Evolutionary conservation across 2,888 invertebrate species (phyloP).

Genomic region (Blastobasis adustella): DNA sequence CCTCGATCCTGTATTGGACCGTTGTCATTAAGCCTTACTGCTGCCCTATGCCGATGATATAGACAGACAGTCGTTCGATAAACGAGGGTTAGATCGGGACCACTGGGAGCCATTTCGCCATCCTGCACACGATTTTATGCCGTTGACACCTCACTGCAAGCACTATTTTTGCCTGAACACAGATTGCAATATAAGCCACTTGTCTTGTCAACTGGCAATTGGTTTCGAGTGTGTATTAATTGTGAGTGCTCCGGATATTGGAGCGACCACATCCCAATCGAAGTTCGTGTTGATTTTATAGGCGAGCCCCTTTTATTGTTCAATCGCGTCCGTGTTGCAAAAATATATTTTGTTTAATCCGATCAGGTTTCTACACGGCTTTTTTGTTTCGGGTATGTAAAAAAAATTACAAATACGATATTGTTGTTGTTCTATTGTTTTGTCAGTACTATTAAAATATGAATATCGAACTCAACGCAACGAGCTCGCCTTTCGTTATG

Average conservation of each 20-base stretch:
- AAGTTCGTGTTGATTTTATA: conserved; percentile 13
- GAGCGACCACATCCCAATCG: conserved; percentile 29
- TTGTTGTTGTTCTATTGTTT: no score
- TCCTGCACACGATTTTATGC: conserved; percentile 28
- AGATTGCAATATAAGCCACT: conserved; percentile 23
- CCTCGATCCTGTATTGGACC: conserved; percentile 60
- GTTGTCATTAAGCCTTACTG: conserved; percentile 59
- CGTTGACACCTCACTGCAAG: conserved; percentile 23
- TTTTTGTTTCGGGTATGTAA: no score
- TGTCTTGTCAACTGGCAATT: conserved; percentile 28
- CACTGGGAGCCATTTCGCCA: conserved; percentile 24
- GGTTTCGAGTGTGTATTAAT: conserved; percentile 49
- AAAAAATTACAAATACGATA: no score
- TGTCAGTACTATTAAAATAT: no score
- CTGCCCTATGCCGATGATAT: conserved; percentile 44
- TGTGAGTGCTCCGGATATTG: conserved; percentile 41
- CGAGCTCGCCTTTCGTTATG: no score
- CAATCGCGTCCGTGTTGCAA: not conserved
- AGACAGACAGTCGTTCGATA: conserved; percentile 45
- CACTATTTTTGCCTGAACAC: conserved; percentile 27
- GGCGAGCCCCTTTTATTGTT: not conserved
- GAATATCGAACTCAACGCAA: no score
- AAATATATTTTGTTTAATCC: no score
- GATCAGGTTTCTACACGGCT: no score
- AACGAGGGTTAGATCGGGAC: conserved; percentile 48